Percentiles rank a stretch among this genome's conserved stretches.
Evolutionary conservation across 92 coral and sea anemone species (phyloP).

Genomic region (Umimayanthus kanabou): DNA sequence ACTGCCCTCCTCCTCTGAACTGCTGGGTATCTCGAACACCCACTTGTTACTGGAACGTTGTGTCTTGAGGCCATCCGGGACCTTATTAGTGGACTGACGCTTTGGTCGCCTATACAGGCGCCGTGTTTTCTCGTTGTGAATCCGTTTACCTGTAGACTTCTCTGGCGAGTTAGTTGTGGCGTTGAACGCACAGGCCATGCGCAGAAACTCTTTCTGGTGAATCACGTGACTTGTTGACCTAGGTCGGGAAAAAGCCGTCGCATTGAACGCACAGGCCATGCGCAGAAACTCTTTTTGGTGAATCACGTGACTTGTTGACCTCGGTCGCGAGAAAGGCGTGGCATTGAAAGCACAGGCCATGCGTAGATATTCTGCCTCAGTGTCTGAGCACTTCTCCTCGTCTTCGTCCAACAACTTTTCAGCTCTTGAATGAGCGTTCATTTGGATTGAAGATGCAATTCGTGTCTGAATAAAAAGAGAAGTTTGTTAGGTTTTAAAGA

Average conservation of each 20-base stretch:
- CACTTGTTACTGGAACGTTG: neutral
- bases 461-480: neutral
- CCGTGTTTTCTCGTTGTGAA: neutral
- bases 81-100: neutral
- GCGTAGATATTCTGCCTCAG: neutral
- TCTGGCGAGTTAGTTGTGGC: neutral
- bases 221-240: no score
- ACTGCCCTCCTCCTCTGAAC: neutral
- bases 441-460: neutral
- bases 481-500: no score
- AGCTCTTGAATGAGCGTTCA: neutral
- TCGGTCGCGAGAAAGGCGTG: no score
- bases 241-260: no score
- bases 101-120: no score
- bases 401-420: neutral
- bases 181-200: neutral
- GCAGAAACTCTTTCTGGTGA: no score
- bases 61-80: neutral
- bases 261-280: no score
- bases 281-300: no score
- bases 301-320: no score
- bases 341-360: neutral
- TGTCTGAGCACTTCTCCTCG: neutral
- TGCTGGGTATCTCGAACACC: neutral
- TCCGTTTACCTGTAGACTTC: no score